Conservation (phyloP, 2,113 vertebrate genomes). For the Trogon melanurus region DNA sequence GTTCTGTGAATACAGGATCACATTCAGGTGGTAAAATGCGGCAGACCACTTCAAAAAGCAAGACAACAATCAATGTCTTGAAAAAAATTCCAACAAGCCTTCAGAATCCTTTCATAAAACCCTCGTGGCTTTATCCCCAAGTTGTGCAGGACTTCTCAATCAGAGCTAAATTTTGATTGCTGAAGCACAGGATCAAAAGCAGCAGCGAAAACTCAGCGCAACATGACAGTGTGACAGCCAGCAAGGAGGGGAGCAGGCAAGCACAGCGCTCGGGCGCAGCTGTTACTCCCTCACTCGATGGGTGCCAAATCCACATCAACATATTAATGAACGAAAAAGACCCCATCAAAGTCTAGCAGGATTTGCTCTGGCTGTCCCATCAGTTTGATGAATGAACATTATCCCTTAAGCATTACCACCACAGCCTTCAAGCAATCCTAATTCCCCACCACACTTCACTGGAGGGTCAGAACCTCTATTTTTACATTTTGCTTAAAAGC, state of each 20-base stretch:
- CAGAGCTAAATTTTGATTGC: neutral
- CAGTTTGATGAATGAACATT: conserved; percentile 41
- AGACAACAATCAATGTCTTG: neutral
- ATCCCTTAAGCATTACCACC: conserved; percentile 28
- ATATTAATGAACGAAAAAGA: neutral
- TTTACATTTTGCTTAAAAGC: conserved; percentile 51
- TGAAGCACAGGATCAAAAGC: neutral
- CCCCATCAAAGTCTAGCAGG: conserved; percentile 10
- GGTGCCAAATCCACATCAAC: conserved; percentile 20
- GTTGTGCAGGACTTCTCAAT: neutral
- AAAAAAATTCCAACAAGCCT: neutral
- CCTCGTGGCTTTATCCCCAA: neutral
- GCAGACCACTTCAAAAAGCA: neutral
- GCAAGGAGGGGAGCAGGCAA: neutral
- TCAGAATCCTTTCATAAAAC: neutral
- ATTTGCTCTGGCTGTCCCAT: conserved; percentile 39
- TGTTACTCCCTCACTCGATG: neutral
- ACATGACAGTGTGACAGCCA: neutral
- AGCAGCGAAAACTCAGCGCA: neutral
- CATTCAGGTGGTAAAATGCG: neutral
- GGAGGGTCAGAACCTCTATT: conserved; percentile 46
- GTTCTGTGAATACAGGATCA: neutral
- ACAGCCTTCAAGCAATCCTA: conserved; percentile 13
- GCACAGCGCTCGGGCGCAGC: neutral
- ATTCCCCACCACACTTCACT: neutral